A percentile compares a stretch with the other conserved stretches of the same genome.
Evolutionary conservation across 1,140 invertebrate genomes (phyloP).

Genomic region (Aporrectodea caliginosa): DNA sequence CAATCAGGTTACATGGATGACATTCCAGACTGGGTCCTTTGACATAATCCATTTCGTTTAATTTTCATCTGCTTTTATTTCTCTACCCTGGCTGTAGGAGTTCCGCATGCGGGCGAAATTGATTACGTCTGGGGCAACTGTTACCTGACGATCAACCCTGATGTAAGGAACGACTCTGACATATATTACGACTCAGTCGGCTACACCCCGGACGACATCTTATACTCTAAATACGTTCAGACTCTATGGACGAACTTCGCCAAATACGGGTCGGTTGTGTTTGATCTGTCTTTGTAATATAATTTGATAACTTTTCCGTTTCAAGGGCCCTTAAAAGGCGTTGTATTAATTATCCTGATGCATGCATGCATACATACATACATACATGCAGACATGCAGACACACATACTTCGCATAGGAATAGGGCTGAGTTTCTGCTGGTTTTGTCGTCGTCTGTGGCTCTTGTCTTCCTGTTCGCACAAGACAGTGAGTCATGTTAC

Average conservation of each 20-base stretch:
- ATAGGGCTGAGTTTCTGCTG: too few species aligned
- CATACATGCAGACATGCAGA: too few species aligned
- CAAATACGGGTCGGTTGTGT: not conserved
- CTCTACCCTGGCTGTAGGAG: not conserved
- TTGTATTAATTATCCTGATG: too few species aligned
- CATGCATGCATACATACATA: too few species aligned
- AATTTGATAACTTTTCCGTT: too few species aligned
- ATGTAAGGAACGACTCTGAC: not conserved
- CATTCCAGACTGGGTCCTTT: not conserved
- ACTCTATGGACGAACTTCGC: slow-evolving; percentile 12
- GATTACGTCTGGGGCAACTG: not conserved
- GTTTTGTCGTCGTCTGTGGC: not conserved
- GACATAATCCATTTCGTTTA: not conserved
- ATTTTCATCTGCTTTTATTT: too few species aligned
- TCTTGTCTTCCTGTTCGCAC: too few species aligned
- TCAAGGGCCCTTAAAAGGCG: not conserved
- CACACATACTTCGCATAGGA: too few species aligned
- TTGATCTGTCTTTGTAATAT: too few species aligned
- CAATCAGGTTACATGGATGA: not conserved
- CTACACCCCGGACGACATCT: slow-evolving; percentile 1
- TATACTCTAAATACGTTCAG: not conserved
- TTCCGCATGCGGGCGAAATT: not conserved
- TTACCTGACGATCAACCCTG: slow-evolving; percentile 5
- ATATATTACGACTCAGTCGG: not conserved
- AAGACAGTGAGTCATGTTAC: too few species aligned